phyloP scores from a whole-genome alignment of 2,113 vertebrate species.

The Centropus unirufus region DNA sequence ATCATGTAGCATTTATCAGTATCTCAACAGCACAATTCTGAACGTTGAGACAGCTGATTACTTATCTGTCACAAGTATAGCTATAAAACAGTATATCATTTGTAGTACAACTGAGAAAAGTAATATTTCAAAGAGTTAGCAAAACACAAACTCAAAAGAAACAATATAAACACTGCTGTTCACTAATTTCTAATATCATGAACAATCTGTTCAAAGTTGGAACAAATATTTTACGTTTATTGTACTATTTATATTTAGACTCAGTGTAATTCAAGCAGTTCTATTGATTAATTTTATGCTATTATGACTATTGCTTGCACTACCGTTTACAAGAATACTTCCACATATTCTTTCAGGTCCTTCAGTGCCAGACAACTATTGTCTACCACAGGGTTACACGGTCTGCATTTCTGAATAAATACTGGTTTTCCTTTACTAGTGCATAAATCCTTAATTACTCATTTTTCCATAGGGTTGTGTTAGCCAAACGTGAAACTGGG shows the following conservation, averaged over 20 bases:
- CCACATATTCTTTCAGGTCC: not conserved
- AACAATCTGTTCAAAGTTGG: not conserved
- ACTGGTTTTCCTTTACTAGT: not conserved
- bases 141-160: not conserved
- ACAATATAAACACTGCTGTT: not conserved
- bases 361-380: not conserved
- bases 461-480: not conserved
- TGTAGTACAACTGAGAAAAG: not conserved
- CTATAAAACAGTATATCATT: rapidly evolving
- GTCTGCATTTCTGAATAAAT: not conserved
- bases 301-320: not conserved
- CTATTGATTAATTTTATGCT: not conserved
- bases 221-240: not conserved
- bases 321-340: not conserved
- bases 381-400: not conserved
- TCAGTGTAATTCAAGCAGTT: not conserved
- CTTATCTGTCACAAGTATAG: not conserved
- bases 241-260: not conserved
- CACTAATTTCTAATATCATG: not conserved
- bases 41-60: not conserved
- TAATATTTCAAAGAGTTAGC: not conserved
- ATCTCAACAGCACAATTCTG: not conserved
- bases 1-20: not conserved
- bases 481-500: not conserved
- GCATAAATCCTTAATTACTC: not conserved